A percentile compares a stretch with the other conserved stretches of the same genome.
Conservation (phyloP, 2,113 vertebrate species). For the Microcebus griseorufus region DNA sequence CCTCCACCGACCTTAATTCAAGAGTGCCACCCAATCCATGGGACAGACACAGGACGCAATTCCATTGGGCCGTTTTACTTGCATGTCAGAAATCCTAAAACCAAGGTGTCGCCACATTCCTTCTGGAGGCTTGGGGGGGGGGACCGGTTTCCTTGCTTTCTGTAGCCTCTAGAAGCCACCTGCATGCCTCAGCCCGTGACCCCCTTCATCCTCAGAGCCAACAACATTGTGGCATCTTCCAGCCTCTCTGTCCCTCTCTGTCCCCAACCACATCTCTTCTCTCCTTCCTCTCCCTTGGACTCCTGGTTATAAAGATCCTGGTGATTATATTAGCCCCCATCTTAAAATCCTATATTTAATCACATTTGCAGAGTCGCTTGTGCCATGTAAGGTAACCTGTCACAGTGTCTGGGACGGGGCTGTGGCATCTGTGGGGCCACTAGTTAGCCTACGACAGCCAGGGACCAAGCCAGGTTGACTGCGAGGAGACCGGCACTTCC, state of each 20-base stretch:
- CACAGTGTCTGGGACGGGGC: neutral
- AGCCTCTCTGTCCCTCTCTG: neutral
- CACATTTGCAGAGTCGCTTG: neutral
- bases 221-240: neutral
- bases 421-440: neutral
- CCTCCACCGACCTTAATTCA: neutral
- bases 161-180: neutral
- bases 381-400: neutral
- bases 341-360: neutral
- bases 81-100: neutral
- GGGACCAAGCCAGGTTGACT: neutral
- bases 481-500: no score
- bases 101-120: neutral
- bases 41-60: fast-evolving
- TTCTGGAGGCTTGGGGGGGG: neutral
- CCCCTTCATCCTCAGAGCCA: neutral
- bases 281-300: fast-evolving
- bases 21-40: fast-evolving
- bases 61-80: neutral
- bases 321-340: neutral
- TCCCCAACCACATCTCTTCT: fast-evolving
- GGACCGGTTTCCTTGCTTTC: neutral
- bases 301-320: neutral
- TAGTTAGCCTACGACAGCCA: neutral
- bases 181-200: neutral